Conservation (phyloP, 1,140 invertebrate genomes). For the Heterodera schachtii region DNA sequence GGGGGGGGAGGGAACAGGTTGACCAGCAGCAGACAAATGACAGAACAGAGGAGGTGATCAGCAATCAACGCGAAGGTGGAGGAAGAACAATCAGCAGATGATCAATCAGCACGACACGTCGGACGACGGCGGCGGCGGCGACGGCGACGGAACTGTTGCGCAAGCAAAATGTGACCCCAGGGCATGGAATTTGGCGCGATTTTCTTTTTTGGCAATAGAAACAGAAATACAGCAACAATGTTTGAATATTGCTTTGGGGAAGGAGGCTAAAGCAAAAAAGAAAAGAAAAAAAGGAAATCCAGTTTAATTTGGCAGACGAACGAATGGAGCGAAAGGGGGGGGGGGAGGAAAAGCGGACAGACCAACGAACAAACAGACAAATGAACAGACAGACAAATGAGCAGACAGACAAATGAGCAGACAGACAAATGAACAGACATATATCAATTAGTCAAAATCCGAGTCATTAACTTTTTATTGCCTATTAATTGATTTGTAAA, state of each 20-base stretch:
- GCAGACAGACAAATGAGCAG: no score
- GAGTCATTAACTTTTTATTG: no score
- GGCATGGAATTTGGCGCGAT: not conserved
- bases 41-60: not conserved
- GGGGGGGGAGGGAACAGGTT: not conserved
- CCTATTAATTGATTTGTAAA: no score
- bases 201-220: not conserved
- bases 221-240: not conserved
- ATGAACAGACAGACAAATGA: no score
- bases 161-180: not conserved
- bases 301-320: no score
- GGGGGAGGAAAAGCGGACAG: no score
- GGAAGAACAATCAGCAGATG: not conserved
- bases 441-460: no score
- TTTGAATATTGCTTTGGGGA: not conserved
- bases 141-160: not conserved
- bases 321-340: no score
- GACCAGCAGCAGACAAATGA: not conserved
- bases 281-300: not conserved
- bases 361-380: no score
- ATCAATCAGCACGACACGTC: not conserved
- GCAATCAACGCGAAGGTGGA: not conserved
- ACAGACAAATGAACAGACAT: no score
- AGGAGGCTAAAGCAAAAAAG: not conserved
- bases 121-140: no score